Conservation (phyloP, 2,113 vertebrate genomes). For the Chiloscyllium plagiosum region DNA sequence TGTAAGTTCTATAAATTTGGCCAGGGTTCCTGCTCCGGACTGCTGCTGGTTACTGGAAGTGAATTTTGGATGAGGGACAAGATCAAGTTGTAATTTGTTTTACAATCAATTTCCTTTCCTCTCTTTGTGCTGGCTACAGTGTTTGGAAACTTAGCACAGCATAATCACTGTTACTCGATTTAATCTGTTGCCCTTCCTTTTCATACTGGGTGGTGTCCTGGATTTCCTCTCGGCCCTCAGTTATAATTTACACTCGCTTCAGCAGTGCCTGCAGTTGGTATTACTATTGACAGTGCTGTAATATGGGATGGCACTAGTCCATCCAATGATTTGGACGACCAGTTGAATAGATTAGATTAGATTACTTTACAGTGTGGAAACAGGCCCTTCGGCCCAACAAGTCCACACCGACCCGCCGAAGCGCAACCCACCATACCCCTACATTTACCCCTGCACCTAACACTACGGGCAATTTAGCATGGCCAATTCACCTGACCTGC, state of each 20-base stretch:
- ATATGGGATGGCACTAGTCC: background rate
- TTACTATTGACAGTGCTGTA: background rate
- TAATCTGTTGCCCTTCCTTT: background rate
- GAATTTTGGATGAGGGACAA: background rate
- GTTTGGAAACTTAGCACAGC: background rate
- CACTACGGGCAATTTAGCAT: too few relatives aligned
- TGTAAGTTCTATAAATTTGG: background rate
- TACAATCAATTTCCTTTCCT: background rate
- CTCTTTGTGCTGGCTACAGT: background rate
- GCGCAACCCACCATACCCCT: too few relatives aligned
- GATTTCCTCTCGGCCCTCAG: background rate
- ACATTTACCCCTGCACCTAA: too few relatives aligned
- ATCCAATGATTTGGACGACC: background rate
- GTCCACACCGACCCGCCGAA: too few relatives aligned
- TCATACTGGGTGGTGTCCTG: background rate
- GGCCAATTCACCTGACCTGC: too few relatives aligned
- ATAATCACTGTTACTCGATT: background rate
- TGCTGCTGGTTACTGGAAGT: background rate
- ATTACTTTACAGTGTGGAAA: too few relatives aligned
- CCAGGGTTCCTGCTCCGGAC: background rate
- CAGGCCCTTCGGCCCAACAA: too few relatives aligned
- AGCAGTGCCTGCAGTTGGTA: background rate
- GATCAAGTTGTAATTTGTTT: background rate
- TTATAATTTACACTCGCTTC: background rate
- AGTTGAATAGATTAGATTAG: too few relatives aligned